phyloP scores from a whole-genome alignment of 1,140 invertebrate species.

The Drosophila azteca region DNA sequence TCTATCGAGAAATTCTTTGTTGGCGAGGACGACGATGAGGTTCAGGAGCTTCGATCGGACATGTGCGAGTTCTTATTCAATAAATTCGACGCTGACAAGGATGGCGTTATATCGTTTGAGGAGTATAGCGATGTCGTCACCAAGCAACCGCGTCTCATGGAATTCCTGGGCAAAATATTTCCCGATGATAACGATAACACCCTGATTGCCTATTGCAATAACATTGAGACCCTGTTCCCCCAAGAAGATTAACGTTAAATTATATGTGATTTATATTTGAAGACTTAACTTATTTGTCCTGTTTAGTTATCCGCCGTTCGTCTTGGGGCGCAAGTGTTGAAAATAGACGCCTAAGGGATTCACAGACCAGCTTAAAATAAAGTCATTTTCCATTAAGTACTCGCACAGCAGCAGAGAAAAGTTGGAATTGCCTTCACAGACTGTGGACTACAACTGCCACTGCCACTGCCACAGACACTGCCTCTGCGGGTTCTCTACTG shows the following conservation, averaged over 20 bases:
- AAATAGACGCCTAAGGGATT: constrained; percentile 57
- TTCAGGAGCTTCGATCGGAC: constrained; percentile 85
- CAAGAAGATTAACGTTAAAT: constrained; percentile 17
- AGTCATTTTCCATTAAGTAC: constrained; percentile 78
- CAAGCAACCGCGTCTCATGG: constrained; percentile 88
- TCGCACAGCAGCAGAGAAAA: constrained; percentile 50
- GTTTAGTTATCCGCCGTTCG: no score
- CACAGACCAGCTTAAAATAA: constrained; percentile 52
- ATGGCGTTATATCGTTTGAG: constrained; percentile 89
- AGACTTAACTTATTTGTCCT: not conserved
- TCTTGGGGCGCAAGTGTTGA: constrained; percentile 58
- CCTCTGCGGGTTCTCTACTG: constrained; percentile 36
- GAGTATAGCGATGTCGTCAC: constrained; percentile 89
- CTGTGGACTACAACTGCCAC: constrained; percentile 28
- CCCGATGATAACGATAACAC: constrained; percentile 84
- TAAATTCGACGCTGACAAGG: constrained; percentile 91
- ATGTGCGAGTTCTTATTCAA: constrained; percentile 92
- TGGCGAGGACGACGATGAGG: constrained; percentile 75
- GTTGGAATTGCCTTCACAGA: constrained; percentile 71
- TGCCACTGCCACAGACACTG: constrained; percentile 1
- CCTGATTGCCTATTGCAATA: constrained; percentile 63
- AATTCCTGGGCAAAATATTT: constrained; percentile 91
- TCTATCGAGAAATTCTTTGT: constrained; percentile 72
- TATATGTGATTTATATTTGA: not conserved
- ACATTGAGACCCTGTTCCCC: constrained; percentile 45